Conservation (phyloP, 1,140 invertebrate species). For the Heliconius himera region DNA sequence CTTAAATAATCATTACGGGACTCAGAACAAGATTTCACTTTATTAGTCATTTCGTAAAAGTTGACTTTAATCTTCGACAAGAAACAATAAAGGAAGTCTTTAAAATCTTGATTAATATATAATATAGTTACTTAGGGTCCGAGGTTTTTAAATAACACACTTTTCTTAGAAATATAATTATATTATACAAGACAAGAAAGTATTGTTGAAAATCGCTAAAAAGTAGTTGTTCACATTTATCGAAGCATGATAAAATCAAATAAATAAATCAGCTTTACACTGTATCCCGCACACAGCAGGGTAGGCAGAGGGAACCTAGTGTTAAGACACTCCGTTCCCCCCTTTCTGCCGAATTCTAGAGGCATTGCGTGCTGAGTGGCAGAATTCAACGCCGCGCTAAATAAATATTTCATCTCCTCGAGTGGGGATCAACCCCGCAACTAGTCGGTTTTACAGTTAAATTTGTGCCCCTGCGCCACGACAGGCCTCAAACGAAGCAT, state of each 20-base stretch:
- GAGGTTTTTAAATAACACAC: background rate
- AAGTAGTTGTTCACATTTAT: background rate
- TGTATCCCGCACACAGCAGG: too few relatives aligned
- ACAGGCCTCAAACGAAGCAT: background rate
- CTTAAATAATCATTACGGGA: slow-evolving; percentile 36
- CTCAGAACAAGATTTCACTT: slow-evolving; percentile 25
- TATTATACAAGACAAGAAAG: background rate
- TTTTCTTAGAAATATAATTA: background rate
- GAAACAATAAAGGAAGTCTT: background rate
- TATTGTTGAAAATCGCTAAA: background rate
- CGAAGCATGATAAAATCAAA: too few relatives aligned
- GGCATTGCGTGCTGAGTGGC: too few relatives aligned
- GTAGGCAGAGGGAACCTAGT: too few relatives aligned
- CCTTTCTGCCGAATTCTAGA: too few relatives aligned
- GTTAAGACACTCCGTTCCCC: too few relatives aligned
- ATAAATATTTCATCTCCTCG: too few relatives aligned
- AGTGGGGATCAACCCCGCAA: too few relatives aligned
- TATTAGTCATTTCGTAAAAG: slow-evolving; percentile 4
- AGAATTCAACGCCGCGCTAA: too few relatives aligned
- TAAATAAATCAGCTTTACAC: too few relatives aligned
- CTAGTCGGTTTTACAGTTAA: too few relatives aligned
- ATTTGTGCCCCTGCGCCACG: too few relatives aligned
- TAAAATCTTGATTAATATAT: background rate
- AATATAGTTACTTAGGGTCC: background rate
- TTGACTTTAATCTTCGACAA: background rate